These are phyloP conservation scores for Alcis repandata DNA, from an alignment of 2,888 invertebrate species.

Conservation along the genomic window DNA sequence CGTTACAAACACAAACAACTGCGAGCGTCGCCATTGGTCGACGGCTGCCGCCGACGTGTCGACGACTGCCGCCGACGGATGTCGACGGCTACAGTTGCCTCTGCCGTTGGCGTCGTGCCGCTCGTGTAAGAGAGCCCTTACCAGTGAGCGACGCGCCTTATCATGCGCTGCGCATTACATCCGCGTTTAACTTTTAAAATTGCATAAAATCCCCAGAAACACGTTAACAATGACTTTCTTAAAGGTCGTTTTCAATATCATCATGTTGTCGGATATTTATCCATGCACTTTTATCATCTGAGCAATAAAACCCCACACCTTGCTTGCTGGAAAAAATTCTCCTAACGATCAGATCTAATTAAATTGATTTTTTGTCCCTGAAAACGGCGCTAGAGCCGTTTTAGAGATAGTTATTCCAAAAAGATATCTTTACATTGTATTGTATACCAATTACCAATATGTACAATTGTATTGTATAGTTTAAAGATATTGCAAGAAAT, in stretches of 20 bases:
- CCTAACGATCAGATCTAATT: not conserved
- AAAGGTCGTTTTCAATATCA: slow-evolving; percentile 12
- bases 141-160: no score
- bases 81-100: no score
- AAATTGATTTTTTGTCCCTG: not conserved
- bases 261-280: not conserved
- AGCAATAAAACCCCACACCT: not conserved
- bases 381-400: not conserved
- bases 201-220: not conserved
- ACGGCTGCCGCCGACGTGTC: no score
- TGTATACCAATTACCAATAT: not conserved
- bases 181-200: slow-evolving; percentile 1
- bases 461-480: no score
- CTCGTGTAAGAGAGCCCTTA: no score
- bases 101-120: no score
- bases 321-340: not conserved
- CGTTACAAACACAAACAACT: no score
- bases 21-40: no score
- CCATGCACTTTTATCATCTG: not conserved
- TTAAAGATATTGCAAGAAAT: no score
- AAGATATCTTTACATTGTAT: not conserved
- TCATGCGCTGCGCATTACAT: no score
- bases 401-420: not conserved
- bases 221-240: slow-evolving; percentile 8
- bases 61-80: no score